Base-by-base conservation (phyloP, 2,888 invertebrate species). In the Gnatocerus cornutus region DNA sequence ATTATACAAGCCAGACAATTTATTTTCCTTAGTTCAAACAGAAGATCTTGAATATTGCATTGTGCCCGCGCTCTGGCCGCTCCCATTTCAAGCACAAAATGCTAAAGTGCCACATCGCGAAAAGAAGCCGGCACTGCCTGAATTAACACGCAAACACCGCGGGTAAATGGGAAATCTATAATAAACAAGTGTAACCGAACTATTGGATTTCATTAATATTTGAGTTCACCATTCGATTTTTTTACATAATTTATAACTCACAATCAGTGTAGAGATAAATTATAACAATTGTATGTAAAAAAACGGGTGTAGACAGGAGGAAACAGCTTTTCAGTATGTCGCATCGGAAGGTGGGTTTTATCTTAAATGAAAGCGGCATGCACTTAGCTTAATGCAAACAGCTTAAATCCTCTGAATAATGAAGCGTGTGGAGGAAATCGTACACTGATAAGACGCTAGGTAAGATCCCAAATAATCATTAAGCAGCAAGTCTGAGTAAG, bases 11-110 rank as follows among this genome's bases (percentile, higher is more conserved):
- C 76, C 78, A 79, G 80, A 81, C 80, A 80, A 82, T 82, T 82
- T 82, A 82, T 82, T 82, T 81, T 79, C 81, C 80, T 82, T 81
- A 82, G 79, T 78, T 80, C 79, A 81, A 81, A 80, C 78, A 79
- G 76, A 77, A 77, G 74, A 78, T 79, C 76, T 74, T 81, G 80
- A 81, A 81, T 82, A 81, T 81, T 81, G 78, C 80, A 81, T 80
- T 78, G 76, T 76, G 77, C 77, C 73, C 69, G 62, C 71, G 68
- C 55, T 70, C 59, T 69, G 46, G 64, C 68, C 55, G 71, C 65
- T 72, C 68, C 65, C 73, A 67, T 72, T 74, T 72, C 65, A 62
- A 69, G 64, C 68, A 8, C 33, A 56, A 65, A 33, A 46, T 46
- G 29, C 45, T 33, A 56, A 63, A 65, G 33, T 65, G 56, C 16